Conservation (phyloP, 2,113 vertebrate species). For the Eidolon helvum region DNA sequence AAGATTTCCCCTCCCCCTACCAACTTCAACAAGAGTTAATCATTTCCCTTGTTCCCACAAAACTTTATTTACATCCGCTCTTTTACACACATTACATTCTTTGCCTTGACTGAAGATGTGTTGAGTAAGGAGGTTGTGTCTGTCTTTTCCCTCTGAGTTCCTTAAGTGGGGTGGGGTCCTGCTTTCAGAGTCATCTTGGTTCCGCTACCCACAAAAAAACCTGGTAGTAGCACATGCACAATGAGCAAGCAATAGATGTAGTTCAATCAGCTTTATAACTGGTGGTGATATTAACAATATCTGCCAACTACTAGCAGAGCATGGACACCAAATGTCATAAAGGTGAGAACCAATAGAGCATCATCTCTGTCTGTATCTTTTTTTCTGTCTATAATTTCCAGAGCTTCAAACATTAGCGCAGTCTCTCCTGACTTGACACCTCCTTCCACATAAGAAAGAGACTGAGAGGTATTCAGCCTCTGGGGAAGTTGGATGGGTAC, state of each 20-base stretch:
- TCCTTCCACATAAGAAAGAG: neutral
- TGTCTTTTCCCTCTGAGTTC: neutral
- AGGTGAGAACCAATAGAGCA: neutral
- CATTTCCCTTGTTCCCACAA: neutral
- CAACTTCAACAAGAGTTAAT: neutral
- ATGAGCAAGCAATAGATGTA: neutral
- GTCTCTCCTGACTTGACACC: neutral
- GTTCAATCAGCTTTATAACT: neutral
- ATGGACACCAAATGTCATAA: accelerated
- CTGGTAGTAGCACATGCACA: neutral
- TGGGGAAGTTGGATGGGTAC: neutral
- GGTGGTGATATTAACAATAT: neutral
- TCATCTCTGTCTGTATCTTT: neutral
- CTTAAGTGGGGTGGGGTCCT: neutral
- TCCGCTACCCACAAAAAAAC: neutral
- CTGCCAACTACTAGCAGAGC: no score
- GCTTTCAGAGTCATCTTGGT: neutral
- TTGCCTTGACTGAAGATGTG: neutral
- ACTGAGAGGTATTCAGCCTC: neutral
- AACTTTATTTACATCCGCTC: neutral
- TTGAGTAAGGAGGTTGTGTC: neutral
- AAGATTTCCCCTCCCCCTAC: neutral
- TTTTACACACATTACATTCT: neutral
- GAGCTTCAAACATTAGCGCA: neutral
- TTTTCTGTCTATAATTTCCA: neutral